Percentiles rank a stretch among this genome's conserved stretches.
These are phyloP conservation scores for Lepidurus apus DNA, from an alignment of 1,140 invertebrate species.

Conservation along the genomic window DNA sequence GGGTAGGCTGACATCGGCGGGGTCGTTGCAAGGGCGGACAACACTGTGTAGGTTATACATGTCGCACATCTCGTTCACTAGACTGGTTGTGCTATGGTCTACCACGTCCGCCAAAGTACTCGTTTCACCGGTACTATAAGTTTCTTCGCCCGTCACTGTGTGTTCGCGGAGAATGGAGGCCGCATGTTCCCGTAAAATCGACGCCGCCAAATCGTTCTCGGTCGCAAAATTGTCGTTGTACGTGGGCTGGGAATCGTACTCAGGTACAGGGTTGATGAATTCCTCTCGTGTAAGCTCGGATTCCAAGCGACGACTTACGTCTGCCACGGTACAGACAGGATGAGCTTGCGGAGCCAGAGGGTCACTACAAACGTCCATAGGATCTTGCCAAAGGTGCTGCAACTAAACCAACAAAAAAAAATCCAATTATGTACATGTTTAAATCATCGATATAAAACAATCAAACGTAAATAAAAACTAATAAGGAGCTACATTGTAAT, in stretches of 20 bases:
- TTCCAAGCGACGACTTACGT: slow-evolving; percentile 25
- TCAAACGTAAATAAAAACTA: neutral
- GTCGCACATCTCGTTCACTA: slow-evolving; percentile 32
- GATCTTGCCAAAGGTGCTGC: slow-evolving; percentile 35
- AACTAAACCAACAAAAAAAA: slow-evolving; percentile 30
- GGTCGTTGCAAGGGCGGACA: neutral
- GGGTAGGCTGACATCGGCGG: neutral
- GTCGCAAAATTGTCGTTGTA: neutral
- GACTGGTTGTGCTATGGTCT: neutral
- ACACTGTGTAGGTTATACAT: slow-evolving; percentile 30
- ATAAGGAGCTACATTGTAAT: neutral
- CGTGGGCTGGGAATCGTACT: slow-evolving; percentile 5
- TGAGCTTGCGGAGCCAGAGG: slow-evolving; percentile 35
- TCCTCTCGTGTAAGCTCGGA: slow-evolving; percentile 16
- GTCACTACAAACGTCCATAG: slow-evolving; percentile 29
- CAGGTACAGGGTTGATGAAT: neutral
- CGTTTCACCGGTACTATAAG: neutral
- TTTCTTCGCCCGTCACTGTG: neutral
- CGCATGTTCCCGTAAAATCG: slow-evolving; percentile 30
- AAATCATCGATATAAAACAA: neutral
- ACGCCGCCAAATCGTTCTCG: slow-evolving; percentile 28
- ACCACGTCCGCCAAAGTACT: neutral
- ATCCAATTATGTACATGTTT: neutral
- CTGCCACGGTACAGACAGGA: slow-evolving; percentile 24
- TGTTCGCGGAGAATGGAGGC: neutral